A percentile compares a stretch with the other conserved stretches of the same genome.
Conservation (phyloP, 2,113 vertebrate species). For the Piprites chloris region DNA sequence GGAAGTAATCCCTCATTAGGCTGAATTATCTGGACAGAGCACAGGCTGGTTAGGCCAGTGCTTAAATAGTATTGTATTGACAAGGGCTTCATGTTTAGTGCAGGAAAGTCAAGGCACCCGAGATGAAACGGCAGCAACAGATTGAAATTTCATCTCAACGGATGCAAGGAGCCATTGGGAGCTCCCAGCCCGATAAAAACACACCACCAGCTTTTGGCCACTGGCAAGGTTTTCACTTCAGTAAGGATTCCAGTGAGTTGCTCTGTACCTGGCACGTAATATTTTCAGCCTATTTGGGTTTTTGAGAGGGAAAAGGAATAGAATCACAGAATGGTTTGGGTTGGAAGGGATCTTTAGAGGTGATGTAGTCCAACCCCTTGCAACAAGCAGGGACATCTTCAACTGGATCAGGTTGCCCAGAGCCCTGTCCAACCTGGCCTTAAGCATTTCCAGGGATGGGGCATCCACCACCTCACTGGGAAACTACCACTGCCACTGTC, state of each 20-base stretch:
- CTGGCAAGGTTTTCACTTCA: not conserved
- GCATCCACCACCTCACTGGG: not conserved
- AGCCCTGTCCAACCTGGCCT: not conserved
- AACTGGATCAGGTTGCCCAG: not conserved
- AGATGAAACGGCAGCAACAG: not conserved
- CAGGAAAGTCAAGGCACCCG: not conserved
- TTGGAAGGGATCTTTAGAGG: not conserved
- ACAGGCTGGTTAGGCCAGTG: not conserved
- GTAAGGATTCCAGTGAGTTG: not conserved
- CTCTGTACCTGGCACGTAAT: not conserved
- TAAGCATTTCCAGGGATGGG: not conserved
- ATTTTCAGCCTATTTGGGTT: not conserved
- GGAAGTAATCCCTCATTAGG: slow-evolving; percentile 15
- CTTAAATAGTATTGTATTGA: not conserved
- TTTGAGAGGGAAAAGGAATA: not conserved
- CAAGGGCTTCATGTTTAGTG: not conserved
- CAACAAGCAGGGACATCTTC: not conserved
- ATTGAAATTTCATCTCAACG: not conserved
- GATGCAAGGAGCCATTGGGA: not conserved
- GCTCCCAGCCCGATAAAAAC: not conserved
- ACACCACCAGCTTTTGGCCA: not conserved
- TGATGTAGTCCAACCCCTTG: not conserved
- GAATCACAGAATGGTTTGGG: not conserved
- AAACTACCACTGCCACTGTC: not conserved
- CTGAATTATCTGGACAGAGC: slow-evolving; percentile 9